These are phyloP conservation scores for Lophius piscatorius DNA, from an alignment of 2,113 vertebrate species.

Conservation along the genomic window DNA sequence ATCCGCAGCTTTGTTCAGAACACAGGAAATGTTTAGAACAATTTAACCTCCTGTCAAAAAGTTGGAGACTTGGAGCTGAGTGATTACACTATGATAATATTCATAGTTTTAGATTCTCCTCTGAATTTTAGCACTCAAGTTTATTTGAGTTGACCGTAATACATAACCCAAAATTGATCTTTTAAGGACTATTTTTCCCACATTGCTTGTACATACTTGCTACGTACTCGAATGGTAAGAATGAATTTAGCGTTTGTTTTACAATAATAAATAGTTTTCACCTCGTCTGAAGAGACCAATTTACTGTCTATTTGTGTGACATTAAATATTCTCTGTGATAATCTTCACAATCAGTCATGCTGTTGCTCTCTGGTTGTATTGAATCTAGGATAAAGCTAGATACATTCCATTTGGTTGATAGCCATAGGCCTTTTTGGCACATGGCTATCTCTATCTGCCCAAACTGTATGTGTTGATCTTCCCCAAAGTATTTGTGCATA, in stretches of 20 bases:
- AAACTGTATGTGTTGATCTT: constrained; percentile 4
- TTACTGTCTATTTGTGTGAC: constrained; percentile 1
- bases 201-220: neutral
- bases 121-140: neutral
- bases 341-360: neutral
- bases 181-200: neutral
- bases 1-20: neutral
- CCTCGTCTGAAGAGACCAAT: no score
- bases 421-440: no score
- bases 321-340: neutral
- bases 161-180: neutral
- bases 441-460: constrained; percentile 2
- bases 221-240: no score
- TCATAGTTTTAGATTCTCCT: neutral
- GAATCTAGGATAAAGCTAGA: constrained; percentile 19
- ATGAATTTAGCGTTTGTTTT: neutral
- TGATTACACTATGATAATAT: neutral
- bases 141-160: neutral
- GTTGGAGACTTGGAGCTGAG: neutral
- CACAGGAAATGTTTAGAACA: neutral
- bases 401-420: constrained; percentile 7
- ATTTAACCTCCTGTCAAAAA: neutral
- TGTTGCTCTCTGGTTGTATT: constrained; percentile 12
- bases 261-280: no score
- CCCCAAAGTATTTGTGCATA: neutral